These are phyloP conservation scores for Oxycera nigricornis DNA, from an alignment of 2,888 invertebrate species.

Conservation along the genomic window DNA sequence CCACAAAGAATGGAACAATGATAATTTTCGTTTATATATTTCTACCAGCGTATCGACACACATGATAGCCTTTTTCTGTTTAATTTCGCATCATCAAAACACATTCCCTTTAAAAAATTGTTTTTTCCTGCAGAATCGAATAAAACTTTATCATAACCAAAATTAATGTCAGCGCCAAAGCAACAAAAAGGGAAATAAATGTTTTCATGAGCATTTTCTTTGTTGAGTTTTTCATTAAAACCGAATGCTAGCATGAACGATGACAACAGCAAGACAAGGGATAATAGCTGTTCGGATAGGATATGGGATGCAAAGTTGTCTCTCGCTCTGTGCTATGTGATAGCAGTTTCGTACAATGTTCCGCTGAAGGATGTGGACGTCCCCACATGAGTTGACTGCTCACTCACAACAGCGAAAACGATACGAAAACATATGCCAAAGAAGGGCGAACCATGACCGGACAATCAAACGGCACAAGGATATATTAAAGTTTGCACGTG, in stretches of 20 bases:
- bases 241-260: neutral
- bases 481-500: constrained; percentile 15
- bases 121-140: neutral
- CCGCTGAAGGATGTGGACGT: neutral
- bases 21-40: too few relatives aligned
- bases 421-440: neutral
- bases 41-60: too few relatives aligned
- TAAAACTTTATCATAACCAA: neutral
- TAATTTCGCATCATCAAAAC: neutral
- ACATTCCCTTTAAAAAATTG: neutral
- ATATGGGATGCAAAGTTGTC: constrained; percentile 2
- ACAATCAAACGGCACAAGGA: neutral
- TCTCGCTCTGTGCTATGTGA: neutral
- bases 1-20: too few relatives aligned
- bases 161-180: neutral
- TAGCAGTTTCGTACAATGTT: neutral
- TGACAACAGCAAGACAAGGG: constrained; percentile 10
- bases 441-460: constrained; percentile 16
- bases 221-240: constrained; percentile 12
- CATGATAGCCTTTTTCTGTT: neutral
- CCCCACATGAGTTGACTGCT: neutral
- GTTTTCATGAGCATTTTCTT: constrained; percentile 12
- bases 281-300: neutral
- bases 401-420: neutral
- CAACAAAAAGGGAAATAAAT: constrained; percentile 3